These are phyloP conservation scores for Aspidapion aeneum DNA, from an alignment of 2,888 invertebrate genomes.

Conservation along the genomic window DNA sequence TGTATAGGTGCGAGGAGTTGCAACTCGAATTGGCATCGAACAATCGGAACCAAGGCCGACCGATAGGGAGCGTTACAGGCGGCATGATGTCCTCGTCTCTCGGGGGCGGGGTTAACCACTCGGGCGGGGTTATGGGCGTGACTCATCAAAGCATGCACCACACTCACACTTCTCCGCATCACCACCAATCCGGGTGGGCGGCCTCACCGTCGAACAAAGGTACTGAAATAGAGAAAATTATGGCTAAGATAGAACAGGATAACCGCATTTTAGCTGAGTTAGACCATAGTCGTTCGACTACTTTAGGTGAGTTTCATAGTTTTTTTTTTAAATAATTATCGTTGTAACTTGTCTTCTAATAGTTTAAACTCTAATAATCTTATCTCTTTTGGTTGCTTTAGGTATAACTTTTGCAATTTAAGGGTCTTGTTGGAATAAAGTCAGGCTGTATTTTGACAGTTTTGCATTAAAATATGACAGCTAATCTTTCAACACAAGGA, in stretches of 20 bases:
- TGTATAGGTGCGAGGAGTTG: conserved; percentile 79
- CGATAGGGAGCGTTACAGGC: conserved; percentile 17
- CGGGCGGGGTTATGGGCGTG: conserved; percentile 4
- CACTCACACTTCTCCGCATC: background rate
- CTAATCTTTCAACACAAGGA: too few species aligned
- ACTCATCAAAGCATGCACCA: background rate
- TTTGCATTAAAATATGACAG: too few species aligned
- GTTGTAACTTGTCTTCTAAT: too few species aligned
- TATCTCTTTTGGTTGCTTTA: too few species aligned
- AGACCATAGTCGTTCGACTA: conserved; percentile 76
- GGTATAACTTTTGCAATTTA: too few species aligned
- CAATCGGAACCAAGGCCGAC: conserved; percentile 45
- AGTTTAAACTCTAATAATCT: too few species aligned
- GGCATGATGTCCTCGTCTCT: conserved; percentile 10
- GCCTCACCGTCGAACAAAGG: conserved; percentile 47
- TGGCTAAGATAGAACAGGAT: conserved; percentile 93
- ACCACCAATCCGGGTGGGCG: conserved; percentile 7
- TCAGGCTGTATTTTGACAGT: too few species aligned
- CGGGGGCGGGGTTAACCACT: background rate
- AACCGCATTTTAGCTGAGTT: conserved; percentile 86
- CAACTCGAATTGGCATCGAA: conserved; percentile 74
- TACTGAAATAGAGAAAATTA: conserved; percentile 87
- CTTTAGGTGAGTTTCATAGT: conserved; percentile 52
- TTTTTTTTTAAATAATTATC: background rate
- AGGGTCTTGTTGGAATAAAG: too few species aligned